A percentile compares a stretch with the other conserved stretches of the same genome.
Conservation (phyloP, 2,888 invertebrate genomes). For the Ramazzottius varieornatus region DNA sequence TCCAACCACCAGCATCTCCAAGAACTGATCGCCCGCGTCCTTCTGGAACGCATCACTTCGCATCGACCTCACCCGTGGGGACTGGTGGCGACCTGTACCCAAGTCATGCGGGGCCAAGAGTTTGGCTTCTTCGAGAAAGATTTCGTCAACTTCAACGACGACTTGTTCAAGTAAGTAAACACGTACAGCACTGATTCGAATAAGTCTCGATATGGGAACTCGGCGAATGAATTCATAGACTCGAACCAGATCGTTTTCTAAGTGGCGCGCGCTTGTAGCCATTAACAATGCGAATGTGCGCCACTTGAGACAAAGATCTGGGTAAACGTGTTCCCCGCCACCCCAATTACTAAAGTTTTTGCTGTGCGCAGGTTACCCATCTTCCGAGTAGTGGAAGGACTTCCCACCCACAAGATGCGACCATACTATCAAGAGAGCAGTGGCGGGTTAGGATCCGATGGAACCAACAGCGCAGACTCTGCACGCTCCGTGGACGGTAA, state of each 20-base stretch:
- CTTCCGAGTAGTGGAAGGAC: background rate
- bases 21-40: constrained; percentile 67
- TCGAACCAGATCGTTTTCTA: no score
- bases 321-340: no score
- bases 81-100: constrained; percentile 86
- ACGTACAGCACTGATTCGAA: no score
- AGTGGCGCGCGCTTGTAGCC: no score
- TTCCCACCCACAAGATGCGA: background rate
- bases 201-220: no score
- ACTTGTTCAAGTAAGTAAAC: constrained; percentile 79
- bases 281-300: no score
- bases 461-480: no score
- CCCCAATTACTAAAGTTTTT: no score
- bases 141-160: constrained; percentile 95
- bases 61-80: constrained; percentile 99
- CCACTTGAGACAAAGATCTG: no score
- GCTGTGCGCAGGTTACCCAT: background rate
- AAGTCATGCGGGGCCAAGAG: constrained; percentile 86
- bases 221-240: no score
- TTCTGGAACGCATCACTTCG: constrained; percentile 83
- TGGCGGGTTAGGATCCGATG: no score
- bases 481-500: no score
- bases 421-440: background rate
- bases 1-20: constrained; percentile 90
- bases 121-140: constrained; percentile 99